phyloP scores from a whole-genome alignment of 2,888 invertebrate species.

The Dynastes grantii region DNA sequence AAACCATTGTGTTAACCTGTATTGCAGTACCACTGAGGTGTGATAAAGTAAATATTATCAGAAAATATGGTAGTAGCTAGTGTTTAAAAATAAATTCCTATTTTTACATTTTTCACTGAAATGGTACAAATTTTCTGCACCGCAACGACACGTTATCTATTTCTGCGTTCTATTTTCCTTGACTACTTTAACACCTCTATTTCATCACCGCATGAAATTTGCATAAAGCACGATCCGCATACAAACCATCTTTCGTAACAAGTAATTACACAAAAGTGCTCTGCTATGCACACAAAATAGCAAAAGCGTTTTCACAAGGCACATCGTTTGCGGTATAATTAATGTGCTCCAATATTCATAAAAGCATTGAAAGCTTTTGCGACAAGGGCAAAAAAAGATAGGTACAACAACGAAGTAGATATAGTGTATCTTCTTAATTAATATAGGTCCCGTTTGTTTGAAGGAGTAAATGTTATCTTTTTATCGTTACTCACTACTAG shows the following conservation, averaged over 20 bases:
- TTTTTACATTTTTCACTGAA: no score
- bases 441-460: neutral
- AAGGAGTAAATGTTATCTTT: no score
- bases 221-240: conserved; percentile 48
- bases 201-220: conserved; percentile 31
- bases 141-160: neutral
- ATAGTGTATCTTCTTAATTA: neutral
- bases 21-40: no score
- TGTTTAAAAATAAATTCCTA: no score
- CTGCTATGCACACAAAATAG: conserved; percentile 35
- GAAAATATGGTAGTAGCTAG: no score
- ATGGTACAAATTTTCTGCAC: neutral
- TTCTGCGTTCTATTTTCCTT: conserved; percentile 27
- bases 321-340: conserved; percentile 49
- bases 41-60: no score
- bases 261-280: conserved; percentile 44
- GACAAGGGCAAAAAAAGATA: conserved; percentile 21
- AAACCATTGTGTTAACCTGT: no score
- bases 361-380: conserved; percentile 23
- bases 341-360: conserved; percentile 48
- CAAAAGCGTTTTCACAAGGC: conserved; percentile 34
- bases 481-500: neutral
- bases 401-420: neutral
- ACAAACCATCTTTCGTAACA: conserved; percentile 40
- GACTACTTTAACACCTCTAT: conserved; percentile 23